phyloP scores from a whole-genome alignment of 2,113 vertebrate genomes.

The Macrotus californicus region DNA sequence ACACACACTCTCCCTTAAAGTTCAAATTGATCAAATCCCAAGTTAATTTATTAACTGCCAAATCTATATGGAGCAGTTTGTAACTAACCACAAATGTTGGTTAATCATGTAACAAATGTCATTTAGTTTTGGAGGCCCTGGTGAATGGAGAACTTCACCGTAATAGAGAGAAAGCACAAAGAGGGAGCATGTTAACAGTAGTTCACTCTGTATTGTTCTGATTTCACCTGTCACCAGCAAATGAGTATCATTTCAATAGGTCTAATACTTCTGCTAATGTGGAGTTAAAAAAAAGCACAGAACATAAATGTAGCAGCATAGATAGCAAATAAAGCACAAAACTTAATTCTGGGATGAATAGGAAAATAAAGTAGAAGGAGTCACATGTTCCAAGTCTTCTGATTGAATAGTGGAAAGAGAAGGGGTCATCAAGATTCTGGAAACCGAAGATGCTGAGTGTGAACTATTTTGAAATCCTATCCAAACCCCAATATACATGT shows the following conservation, averaged over 20 bases:
- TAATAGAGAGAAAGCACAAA: not conserved
- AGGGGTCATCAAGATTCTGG: constrained; percentile 9
- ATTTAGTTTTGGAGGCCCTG: not conserved
- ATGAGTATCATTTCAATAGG: not conserved
- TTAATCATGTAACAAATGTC: not conserved
- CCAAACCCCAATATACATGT: constrained; percentile 43
- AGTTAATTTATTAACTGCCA: not conserved
- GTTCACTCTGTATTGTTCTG: not conserved
- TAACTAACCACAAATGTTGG: not conserved
- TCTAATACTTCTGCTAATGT: not conserved
- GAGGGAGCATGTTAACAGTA: fast-evolving
- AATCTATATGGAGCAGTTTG: not conserved
- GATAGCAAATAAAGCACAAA: not conserved
- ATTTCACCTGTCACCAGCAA: not conserved
- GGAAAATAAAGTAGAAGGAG: not conserved
- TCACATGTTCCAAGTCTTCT: constrained; percentile 9
- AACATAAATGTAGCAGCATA: not conserved
- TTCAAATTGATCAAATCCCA: not conserved
- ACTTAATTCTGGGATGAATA: not conserved
- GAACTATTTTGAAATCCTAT: constrained; percentile 51
- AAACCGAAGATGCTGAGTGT: constrained; percentile 39
- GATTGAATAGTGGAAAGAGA: constrained; percentile 15
- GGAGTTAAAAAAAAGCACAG: not conserved
- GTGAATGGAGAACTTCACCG: not conserved
- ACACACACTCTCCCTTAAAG: not conserved